Evolutionary conservation across 2,888 invertebrate genomes (phyloP), one percentile per base, ranked within the genome.

Genomic region (Ennomos quercinarius): DNA sequence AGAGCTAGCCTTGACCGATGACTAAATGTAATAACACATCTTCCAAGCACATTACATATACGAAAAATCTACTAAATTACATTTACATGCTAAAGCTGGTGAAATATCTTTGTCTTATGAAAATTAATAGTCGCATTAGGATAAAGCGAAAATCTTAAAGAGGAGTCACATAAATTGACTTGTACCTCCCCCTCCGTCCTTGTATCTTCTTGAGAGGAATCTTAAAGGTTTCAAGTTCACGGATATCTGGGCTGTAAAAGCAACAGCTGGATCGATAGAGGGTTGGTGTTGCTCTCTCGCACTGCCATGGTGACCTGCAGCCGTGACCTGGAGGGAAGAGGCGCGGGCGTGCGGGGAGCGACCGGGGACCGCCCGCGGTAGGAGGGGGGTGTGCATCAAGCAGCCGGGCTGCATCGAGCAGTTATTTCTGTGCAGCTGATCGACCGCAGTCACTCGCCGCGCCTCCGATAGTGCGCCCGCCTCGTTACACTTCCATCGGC

Each of bases 371-470:
- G 49, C 39, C 52, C 58, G 65, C 68, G 71, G 71, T 61, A 63
- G 64, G 74, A 64, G 73, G 72, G 68, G 73, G 80, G 80, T 77
- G 77, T 90, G 91, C 91, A 90, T 84, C 84, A 83, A 85, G 78
- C 87, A 85, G 87, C 90, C 89, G 78, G 91, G 89, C 81, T 91
- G 89, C 90, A 90, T 51, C 76, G 84, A 89, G 89, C 90, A 89
- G 89, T 88, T 92, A 92, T 91, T 92, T 92, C 88, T 87, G 91
- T 92, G 92, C 91, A 92, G 83, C 86, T 81, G 76, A 63, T 75
- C 66, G 67, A 73, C 75, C 88, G 78, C 89, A 89, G 89, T 90
- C 86, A 84, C 71, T 79, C 77, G 77, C 76, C 83, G 89, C 87
- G 86, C 84, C 84, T 88, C 84, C 81, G 79, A 66, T 68, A 73